Conservation (phyloP, 2,797 vertebrate genomes). For the Aulostomus chinensis region DNA sequence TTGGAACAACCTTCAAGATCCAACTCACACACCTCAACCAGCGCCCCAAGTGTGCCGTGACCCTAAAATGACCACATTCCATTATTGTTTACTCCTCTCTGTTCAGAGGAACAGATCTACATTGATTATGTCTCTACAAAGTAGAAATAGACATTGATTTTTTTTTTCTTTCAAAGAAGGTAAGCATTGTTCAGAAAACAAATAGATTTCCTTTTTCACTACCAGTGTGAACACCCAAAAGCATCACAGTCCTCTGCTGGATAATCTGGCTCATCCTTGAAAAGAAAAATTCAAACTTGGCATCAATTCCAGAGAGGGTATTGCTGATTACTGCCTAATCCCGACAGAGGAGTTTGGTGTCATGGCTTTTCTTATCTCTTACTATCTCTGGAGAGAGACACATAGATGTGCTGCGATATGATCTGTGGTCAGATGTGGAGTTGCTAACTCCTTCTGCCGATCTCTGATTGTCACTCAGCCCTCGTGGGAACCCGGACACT, state of each 20-base stretch:
- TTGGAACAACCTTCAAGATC: slow-evolving; percentile 47
- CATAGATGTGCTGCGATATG: slow-evolving; percentile 42
- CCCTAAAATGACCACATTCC: slow-evolving; percentile 66
- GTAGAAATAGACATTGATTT: slow-evolving; percentile 67
- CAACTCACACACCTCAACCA: slow-evolving; percentile 43
- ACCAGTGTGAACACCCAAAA: slow-evolving; percentile 10
- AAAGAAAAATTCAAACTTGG: slow-evolving; percentile 4
- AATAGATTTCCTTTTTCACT: slow-evolving; percentile 41
- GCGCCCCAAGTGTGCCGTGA: slow-evolving; percentile 51
- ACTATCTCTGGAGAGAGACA: slow-evolving; percentile 42
- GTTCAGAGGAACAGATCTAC: slow-evolving; percentile 51
- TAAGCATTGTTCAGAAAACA: slow-evolving; percentile 52
- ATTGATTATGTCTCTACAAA: slow-evolving; percentile 60
- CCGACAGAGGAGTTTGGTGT: slow-evolving; percentile 50
- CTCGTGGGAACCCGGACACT: slow-evolving; percentile 37
- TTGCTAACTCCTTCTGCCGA: slow-evolving; percentile 35
- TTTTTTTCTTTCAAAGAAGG: slow-evolving; percentile 22
- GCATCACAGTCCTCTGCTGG: slow-evolving; percentile 25
- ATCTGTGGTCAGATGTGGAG: slow-evolving; percentile 64
- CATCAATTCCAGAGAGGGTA: slow-evolving; percentile 6
- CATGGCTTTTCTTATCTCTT: slow-evolving; percentile 54
- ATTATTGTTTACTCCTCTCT: slow-evolving; percentile 67
- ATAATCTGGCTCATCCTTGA: slow-evolving; percentile 20
- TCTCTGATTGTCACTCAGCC: slow-evolving; percentile 46
- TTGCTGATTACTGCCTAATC: slow-evolving; percentile 54